These are phyloP conservation scores for Chrysemys picta DNA, from an alignment of 2,113 vertebrate genomes.

Conservation along the genomic window DNA sequence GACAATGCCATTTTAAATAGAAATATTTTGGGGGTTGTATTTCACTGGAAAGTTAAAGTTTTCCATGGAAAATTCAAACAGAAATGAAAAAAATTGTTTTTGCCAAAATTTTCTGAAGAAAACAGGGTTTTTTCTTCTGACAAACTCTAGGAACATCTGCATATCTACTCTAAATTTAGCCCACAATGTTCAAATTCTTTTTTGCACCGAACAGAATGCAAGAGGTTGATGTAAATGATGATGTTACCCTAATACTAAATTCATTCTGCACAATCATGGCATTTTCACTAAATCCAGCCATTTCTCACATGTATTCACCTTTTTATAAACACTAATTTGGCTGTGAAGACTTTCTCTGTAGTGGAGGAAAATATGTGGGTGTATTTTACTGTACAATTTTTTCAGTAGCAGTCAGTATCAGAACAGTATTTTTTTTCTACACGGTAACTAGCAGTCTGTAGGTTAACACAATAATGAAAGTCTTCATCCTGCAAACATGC, in stretches of 20 bases:
- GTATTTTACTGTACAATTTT: neutral
- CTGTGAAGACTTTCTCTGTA: neutral
- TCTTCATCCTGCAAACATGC: neutral
- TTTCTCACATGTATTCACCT: neutral
- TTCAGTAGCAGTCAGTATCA: neutral
- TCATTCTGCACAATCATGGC: neutral
- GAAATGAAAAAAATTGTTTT: neutral
- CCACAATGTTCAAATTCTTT: neutral
- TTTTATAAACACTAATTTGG: neutral
- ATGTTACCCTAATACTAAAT: neutral
- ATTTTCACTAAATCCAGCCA: neutral
- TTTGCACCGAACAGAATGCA: neutral
- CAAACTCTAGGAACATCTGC: neutral
- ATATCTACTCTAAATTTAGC: neutral
- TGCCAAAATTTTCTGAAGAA: neutral
- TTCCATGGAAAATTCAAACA: neutral
- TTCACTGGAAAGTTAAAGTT: neutral
- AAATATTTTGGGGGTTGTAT: neutral
- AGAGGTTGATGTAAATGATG: neutral
- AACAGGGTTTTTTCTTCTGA: neutral
- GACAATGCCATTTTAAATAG: neutral
- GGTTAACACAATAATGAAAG: neutral
- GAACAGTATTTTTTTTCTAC: neutral
- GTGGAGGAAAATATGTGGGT: neutral
- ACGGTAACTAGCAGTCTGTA: neutral